Base-by-base conservation (phyloP, 2,113 vertebrate genomes). In the Machaerirhynchus nigripectus region DNA sequence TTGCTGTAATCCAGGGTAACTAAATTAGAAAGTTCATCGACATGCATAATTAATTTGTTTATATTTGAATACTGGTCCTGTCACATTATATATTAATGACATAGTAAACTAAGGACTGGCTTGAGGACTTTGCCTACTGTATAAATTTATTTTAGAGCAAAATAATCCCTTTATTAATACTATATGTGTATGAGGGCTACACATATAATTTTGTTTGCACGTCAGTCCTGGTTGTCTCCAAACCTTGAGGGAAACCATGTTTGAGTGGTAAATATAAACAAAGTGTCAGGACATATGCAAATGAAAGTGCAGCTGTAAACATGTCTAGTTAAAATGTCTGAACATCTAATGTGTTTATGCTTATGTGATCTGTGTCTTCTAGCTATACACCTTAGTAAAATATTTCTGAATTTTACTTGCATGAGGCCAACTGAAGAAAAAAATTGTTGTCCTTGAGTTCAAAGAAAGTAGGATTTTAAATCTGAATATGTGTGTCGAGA, bases 11-110 rank as follows among this genome's bases (percentile, higher is more conserved):
- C 86, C 79, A 89, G 46, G 31, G 83, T 77, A 96, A 95, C 69
- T 87, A 91, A 95, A 93, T 89, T 95, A 93, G n/a, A 67, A 81
- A 83, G 59, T 94, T 95, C 24, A 81, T 96, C 90, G 92, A 49
- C 53, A 88, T 92, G 65, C 33, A 78, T 77, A 95, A 96, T 87
- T 56, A 76, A 82, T 92, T 93, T 92, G 79, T 91, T 95, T 74
- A 40, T 89, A 68, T 93, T 71, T 94, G 53, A 87, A 84, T 84
- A 73, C 37, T 81, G n/a, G 31, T 74, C 76, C 78, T 87, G 53
- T 90, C 67, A 89, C 12, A 90, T 88, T 90, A 63, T 65, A 47
- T 84, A 85, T 95, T 95, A 91, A 96, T 90, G 56, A 87, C 60
- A 75, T 33, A 77, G 26, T 59, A 96, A 78, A 12, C 49, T 79